Base-by-base conservation (phyloP, 2,888 invertebrate genomes). In the Hipparchia semele region DNA sequence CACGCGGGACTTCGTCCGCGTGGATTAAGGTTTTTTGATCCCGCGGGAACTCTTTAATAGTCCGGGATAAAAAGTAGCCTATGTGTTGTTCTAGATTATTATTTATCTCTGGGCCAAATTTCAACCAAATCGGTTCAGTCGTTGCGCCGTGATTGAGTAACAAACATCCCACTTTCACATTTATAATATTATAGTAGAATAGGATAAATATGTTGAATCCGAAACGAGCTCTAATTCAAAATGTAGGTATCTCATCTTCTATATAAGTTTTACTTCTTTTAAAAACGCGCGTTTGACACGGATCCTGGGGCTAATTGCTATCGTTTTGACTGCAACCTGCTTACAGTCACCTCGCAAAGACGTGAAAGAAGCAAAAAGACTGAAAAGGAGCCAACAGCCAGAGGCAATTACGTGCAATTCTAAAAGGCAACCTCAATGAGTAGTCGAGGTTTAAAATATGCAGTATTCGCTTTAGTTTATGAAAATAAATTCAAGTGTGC, bases 301-400 rank as follows among this genome's bases (percentile, higher is more conserved):
- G 23, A 46, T 69, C 71, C 67, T 59, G 39, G 23, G 66, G 75
- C 66, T 73, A 39, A 67, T 67, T 64, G 66, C 71, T 67, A 9
- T 46, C 66, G 67, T 70, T 72, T 72, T 71, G 73, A 68, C 56
- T 51, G 49, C 46, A 77, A 61, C 70, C 68, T 49, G 73, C 73
- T 73, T 69, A 71, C 71, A 69, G 69, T 66, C 65, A 61, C 75
- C 61, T 71, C 65, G 76, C 74, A 78, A 76, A 80, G 81, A 82
- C 82, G 82, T 82, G 82, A 80, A 82, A 82, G 83, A 85, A 84
- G 83, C 82, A 83, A 88, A 87, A 85, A 82, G 83, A 82, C 78
- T 85, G 83, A 83, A 86, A 83, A 79, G 76, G 76, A 73, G 23
- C 33, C 23, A 39, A 61, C 64, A 65, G 73, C 68, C 81, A 84